phyloP scores from a whole-genome alignment of 2,113 vertebrate genomes.

The Cygnus buccinator region DNA sequence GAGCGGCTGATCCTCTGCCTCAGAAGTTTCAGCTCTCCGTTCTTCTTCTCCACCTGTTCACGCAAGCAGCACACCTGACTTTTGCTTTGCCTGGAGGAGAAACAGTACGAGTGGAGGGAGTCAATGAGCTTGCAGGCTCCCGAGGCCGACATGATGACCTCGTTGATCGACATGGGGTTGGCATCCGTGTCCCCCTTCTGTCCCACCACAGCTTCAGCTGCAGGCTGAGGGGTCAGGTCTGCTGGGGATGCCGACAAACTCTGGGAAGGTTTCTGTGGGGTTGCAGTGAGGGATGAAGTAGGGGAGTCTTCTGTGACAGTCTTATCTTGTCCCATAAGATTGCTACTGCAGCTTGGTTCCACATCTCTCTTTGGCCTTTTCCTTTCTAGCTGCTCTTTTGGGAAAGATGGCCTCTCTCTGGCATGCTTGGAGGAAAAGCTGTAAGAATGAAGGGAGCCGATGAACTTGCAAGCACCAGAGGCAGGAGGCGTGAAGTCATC shows the following conservation, averaged over 20 bases:
- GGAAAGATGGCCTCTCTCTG: constrained; percentile 69
- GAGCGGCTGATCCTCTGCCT: constrained; percentile 78
- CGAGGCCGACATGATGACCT: constrained; percentile 80
- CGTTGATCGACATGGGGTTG: constrained; percentile 83
- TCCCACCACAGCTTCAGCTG: constrained; percentile 70
- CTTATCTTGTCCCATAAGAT: constrained; percentile 36
- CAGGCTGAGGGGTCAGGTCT: constrained; percentile 76
- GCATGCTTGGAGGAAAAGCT: constrained; percentile 81
- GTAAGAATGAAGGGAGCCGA: constrained; percentile 84
- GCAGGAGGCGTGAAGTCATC: constrained; percentile 76
- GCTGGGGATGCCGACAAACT: constrained; percentile 72
- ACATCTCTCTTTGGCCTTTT: constrained; percentile 75
- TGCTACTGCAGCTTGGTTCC: constrained; percentile 72
- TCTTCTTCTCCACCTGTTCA: constrained; percentile 80
- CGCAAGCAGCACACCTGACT: constrained; percentile 80
- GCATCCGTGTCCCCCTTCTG: constrained; percentile 74
- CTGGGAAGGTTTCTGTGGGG: constrained; percentile 78
- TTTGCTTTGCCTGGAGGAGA: constrained; percentile 78
- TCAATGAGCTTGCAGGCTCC: constrained; percentile 81
- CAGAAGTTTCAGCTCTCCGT: constrained; percentile 70
- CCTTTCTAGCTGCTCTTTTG: constrained; percentile 78
- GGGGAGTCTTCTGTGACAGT: constrained; percentile 35
- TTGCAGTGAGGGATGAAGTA: constrained; percentile 65
- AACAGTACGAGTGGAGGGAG: constrained; percentile 83
- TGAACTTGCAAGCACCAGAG: constrained; percentile 81